These are phyloP conservation scores for Denticeps clupeoides DNA, from an alignment of 2,797 vertebrate genomes.

Conservation along the genomic window DNA sequence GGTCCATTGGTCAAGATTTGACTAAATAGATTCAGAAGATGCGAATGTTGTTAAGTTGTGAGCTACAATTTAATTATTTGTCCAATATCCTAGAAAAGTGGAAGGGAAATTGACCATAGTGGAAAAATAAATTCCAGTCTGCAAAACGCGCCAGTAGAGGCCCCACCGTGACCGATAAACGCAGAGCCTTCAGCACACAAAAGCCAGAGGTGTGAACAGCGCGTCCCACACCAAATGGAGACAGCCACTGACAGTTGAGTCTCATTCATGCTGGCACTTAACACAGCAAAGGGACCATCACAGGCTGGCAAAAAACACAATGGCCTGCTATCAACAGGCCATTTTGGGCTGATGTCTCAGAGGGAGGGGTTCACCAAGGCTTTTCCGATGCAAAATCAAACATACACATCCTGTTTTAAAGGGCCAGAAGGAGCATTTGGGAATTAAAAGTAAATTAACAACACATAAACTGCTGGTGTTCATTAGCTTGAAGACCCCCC, in stretches of 20 bases:
- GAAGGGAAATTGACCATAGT: no score
- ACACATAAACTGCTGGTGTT: no score
- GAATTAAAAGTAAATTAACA: no score
- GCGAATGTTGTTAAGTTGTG: no score
- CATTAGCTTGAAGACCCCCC: no score
- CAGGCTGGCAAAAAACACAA: slow-evolving; percentile 52
- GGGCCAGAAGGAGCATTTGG: not conserved
- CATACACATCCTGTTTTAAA: slow-evolving; percentile 4
- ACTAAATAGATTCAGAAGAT: no score
- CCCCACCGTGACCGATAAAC: slow-evolving; percentile 6
- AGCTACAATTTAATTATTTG: no score
- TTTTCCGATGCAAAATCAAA: slow-evolving; percentile 39
- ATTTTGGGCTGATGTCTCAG: slow-evolving; percentile 17
- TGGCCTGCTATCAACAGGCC: slow-evolving; percentile 36
- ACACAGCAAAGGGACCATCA: slow-evolving; percentile 31
- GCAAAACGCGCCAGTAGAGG: no score
- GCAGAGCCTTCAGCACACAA: slow-evolving; percentile 18
- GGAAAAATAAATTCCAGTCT: no score
- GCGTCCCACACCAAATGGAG: slow-evolving; percentile 30
- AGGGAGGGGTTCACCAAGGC: slow-evolving; percentile 13
- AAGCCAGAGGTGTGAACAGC: slow-evolving; percentile 25
- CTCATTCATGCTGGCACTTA: slow-evolving; percentile 42
- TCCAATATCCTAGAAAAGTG: no score
- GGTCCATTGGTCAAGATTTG: no score
- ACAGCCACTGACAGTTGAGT: slow-evolving; percentile 27